Evolutionary conservation across 1,140 invertebrate species (phyloP).

Genomic region (Drosophila willistoni): DNA sequence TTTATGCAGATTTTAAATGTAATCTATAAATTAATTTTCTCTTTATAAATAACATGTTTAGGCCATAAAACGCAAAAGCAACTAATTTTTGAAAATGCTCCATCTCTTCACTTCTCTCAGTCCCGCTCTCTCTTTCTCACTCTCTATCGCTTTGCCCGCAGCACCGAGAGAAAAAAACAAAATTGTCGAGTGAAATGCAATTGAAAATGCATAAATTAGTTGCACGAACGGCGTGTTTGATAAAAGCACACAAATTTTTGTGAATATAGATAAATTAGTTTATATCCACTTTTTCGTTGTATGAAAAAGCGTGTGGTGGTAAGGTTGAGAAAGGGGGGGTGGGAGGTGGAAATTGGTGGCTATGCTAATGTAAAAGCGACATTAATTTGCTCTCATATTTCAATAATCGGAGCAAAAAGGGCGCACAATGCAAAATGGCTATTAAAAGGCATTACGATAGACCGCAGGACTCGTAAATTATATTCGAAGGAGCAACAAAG

Average conservation of each 20-base stretch:
- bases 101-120: neutral
- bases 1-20: conserved; percentile 25
- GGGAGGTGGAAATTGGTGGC: neutral
- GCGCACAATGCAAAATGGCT: conserved; percentile 42
- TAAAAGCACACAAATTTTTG: conserved; percentile 2
- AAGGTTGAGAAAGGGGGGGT: too few species aligned
- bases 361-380: conserved; percentile 48
- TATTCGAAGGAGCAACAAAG: conserved; percentile 11
- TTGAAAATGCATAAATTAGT: conserved; percentile 57
- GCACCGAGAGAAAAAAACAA: neutral
- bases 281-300: conserved; percentile 9
- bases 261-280: conserved; percentile 45
- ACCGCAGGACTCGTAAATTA: conserved; percentile 54
- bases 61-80: conserved; percentile 25
- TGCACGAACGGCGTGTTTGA: conserved; percentile 6
- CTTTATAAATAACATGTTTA: conserved; percentile 47
- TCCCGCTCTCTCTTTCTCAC: neutral
- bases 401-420: conserved; percentile 29
- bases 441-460: conserved; percentile 56
- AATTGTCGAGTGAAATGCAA: conserved; percentile 41
- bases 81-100: conserved; percentile 46
- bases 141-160: neutral
- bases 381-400: conserved; percentile 58
- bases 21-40: conserved; percentile 44
- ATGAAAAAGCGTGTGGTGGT: too few species aligned